A percentile compares a stretch with the other conserved stretches of the same genome.
Evolutionary conservation across 2,797 vertebrate species (phyloP).

Genomic region (Helostoma temminkii): DNA sequence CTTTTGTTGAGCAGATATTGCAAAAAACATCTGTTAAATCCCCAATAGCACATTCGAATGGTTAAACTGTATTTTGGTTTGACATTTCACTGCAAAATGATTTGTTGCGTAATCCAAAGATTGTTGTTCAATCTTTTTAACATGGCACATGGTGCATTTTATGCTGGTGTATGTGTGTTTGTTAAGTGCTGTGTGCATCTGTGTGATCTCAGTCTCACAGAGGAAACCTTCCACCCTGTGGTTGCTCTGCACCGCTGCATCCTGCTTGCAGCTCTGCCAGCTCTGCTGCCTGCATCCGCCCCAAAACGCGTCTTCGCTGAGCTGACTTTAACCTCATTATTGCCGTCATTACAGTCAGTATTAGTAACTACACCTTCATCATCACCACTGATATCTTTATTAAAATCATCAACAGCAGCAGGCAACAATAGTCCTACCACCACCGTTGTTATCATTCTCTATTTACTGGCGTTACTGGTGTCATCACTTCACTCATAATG

Average conservation of each 20-base stretch:
- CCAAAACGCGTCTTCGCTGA: slow-evolving; percentile 40
- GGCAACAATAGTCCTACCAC: slow-evolving; percentile 35
- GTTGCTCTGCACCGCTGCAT: slow-evolving; percentile 75
- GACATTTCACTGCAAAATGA: slow-evolving; percentile 24
- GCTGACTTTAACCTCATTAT: slow-evolving; percentile 73
- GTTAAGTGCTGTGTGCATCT: slow-evolving; percentile 3
- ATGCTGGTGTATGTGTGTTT: slow-evolving; percentile 10
- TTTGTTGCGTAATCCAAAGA: slow-evolving; percentile 30
- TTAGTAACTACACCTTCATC: slow-evolving; percentile 40
- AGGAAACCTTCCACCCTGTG: slow-evolving; percentile 80
- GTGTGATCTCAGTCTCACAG: slow-evolving; percentile 53
- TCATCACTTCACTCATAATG: slow-evolving; percentile 34
- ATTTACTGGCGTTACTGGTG: slow-evolving; percentile 34
- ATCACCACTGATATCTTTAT: slow-evolving; percentile 39
- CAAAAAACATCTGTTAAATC: slow-evolving; percentile 31
- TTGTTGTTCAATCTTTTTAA: slow-evolving; percentile 30
- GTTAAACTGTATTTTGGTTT: not conserved
- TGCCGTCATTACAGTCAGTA: slow-evolving; percentile 49
- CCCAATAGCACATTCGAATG: not conserved
- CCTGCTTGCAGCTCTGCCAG: slow-evolving; percentile 55
- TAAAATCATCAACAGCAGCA: slow-evolving; percentile 29
- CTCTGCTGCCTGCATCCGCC: slow-evolving; percentile 64
- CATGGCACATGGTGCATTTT: not conserved
- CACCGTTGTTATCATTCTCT: slow-evolving; percentile 41
- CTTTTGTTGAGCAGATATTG: slow-evolving; percentile 39